Evolutionary conservation across 2,888 invertebrate genomes (phyloP), one percentile per base, ranked within the genome.

Genomic region (Cybosia mesomella): DNA sequence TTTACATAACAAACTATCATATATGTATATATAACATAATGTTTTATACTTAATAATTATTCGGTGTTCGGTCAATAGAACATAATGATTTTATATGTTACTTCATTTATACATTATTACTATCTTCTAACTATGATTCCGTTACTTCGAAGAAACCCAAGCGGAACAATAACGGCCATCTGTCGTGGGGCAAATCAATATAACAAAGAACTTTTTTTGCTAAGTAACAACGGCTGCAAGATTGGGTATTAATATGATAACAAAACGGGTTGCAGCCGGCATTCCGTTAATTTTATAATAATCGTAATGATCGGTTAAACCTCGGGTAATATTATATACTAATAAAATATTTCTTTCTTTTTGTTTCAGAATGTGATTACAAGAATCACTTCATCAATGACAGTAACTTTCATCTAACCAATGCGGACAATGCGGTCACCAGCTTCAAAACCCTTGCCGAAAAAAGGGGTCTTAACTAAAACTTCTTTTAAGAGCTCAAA

Each of bases 381-480:
- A 80, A 80, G 74, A 83, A 77, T 87, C 87, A 79, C 82, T 80
- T 81, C 87, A 86, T 93, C 92, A 87, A 94, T 92, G 93, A 87
- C 86, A 82, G 83, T 85, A 89, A 87, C 77, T 82, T 85, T 87
- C 80, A 87, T 81, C 85, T 89, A 87, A 92, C 87, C 86, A 86
- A 80, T 86, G 84, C 87, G 82, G 89, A 94, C 89, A 93, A 94
- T 94, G 95, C 92, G 95, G 92, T 93, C 94, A 85, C 94, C 94
- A 83, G 85, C 91, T 85, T 87, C 93, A 76, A 95, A 94, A 91
- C 86, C 91, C 84, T 87, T 88, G 85, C 89, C 92, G 85, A 95
- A 93, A 87, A 94, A 94, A 88, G 94, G 92, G 83, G 89, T 87
- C 77, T 85, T 90, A 70, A 89, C 80, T 84, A 94, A 92, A 89